These are phyloP conservation scores for Ochropacha duplaris DNA, from an alignment of 2,888 invertebrate species.

Conservation along the genomic window DNA sequence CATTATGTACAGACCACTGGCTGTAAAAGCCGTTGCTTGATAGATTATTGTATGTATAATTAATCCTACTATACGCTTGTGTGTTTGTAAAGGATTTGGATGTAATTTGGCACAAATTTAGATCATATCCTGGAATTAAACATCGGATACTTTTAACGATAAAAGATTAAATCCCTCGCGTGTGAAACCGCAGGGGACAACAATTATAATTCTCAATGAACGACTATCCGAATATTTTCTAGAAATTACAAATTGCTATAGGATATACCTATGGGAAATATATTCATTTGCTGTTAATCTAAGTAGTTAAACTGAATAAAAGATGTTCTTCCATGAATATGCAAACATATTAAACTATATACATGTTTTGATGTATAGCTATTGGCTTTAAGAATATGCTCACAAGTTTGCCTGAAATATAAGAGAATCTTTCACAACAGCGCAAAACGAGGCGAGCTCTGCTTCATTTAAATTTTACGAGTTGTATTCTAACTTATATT, in stretches of 20 bases:
- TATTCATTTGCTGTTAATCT: neutral
- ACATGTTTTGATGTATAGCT: neutral
- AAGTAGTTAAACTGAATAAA: neutral
- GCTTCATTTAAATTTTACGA: conserved; percentile 28
- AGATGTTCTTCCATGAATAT: neutral
- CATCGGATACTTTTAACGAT: no score
- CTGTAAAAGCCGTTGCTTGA: no score
- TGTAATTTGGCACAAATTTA: no score
- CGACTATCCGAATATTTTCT: no score
- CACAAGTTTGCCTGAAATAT: neutral
- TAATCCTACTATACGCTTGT: no score
- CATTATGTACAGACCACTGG: neutral
- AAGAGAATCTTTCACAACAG: conserved; percentile 1
- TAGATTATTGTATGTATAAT: no score
- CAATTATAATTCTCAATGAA: no score
- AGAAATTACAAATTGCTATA: neutral
- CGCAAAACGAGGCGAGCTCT: conserved; percentile 11
- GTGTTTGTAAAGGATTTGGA: no score
- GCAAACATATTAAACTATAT: neutral
- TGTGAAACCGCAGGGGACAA: no score
- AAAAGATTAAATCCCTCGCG: no score
- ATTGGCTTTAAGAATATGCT: neutral
- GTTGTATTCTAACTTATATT: conserved; percentile 15
- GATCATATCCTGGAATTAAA: no score
- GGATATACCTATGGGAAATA: neutral